phyloP scores from a whole-genome alignment of 30 jellyfish, hydroid and myxozoan species.

The Turritopsis rubra region DNA sequence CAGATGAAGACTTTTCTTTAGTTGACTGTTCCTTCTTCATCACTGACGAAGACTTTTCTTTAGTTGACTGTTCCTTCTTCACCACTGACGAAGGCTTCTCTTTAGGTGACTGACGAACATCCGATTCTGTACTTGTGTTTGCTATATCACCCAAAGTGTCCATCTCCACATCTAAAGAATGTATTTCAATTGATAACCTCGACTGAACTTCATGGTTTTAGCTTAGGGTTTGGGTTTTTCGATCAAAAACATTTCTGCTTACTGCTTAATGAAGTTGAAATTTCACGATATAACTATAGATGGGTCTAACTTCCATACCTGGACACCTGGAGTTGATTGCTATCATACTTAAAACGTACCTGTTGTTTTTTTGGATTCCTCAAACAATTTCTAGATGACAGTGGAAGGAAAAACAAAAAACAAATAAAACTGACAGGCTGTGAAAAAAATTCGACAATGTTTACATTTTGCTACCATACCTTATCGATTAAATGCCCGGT shows the following conservation, averaged over 20 bases:
- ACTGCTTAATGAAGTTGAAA: background rate
- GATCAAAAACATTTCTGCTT: background rate
- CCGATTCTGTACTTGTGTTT: background rate
- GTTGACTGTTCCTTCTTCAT: background rate
- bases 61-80: too few species aligned
- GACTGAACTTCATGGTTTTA: too few species aligned
- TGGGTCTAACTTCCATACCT: background rate
- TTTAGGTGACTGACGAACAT: too few species aligned
- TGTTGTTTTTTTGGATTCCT: slow-evolving; percentile 51
- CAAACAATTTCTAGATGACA: slow-evolving; percentile 41
- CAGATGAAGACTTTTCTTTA: background rate
- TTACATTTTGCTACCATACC: background rate
- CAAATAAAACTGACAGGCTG: background rate
- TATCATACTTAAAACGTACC: slow-evolving; percentile 20
- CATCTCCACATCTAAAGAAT: background rate
- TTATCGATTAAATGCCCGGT: too few species aligned
- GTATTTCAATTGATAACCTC: background rate
- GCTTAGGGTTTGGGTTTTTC: background rate
- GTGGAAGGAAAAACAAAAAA: background rate
- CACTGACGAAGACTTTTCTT: too few species aligned
- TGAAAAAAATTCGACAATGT: too few species aligned
- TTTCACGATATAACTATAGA: background rate
- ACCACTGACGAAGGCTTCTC: too few species aligned
- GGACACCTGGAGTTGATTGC: too few species aligned
- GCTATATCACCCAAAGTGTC: background rate